These are phyloP conservation scores for Chinchilla lanigera DNA, from an alignment of 2,113 vertebrate genomes.

Conservation along the genomic window DNA sequence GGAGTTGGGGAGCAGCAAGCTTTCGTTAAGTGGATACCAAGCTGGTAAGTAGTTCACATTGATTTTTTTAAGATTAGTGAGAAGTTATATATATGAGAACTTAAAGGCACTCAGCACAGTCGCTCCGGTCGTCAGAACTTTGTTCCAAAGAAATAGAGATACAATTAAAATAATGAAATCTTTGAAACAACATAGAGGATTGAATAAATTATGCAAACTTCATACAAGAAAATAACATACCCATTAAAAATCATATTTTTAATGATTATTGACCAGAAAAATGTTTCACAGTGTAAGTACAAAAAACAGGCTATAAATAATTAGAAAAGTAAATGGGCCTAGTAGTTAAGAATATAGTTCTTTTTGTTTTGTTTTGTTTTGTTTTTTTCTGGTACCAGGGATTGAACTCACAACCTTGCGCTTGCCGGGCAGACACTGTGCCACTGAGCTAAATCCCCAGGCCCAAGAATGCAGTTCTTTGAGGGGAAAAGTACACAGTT, in stretches of 20 bases:
- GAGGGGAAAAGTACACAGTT: too few relatives aligned
- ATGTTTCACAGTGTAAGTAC: not conserved
- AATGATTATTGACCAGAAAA: constrained; percentile 19
- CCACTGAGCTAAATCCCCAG: too few relatives aligned
- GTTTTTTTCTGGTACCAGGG: too few relatives aligned
- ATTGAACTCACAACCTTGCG: too few relatives aligned
- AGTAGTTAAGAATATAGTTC: not conserved
- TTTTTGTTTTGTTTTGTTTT: too few relatives aligned
- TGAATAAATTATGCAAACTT: not conserved
- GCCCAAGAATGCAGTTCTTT: not conserved
- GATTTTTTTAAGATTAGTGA: not conserved
- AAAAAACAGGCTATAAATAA: not conserved
- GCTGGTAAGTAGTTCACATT: not conserved
- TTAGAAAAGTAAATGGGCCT: not conserved
- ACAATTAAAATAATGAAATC: not conserved
- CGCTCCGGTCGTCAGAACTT: not conserved
- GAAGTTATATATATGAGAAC: not conserved
- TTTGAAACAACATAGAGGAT: not conserved
- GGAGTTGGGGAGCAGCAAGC: not conserved
- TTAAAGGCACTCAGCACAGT: not conserved
- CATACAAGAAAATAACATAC: not conserved
- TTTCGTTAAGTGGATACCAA: not conserved
- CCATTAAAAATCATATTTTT: constrained; percentile 24
- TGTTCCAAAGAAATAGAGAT: not conserved
- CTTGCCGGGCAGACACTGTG: too few relatives aligned